Base-by-base conservation (phyloP, 2,113 vertebrate species). In the Elephantulus edwardii region DNA sequence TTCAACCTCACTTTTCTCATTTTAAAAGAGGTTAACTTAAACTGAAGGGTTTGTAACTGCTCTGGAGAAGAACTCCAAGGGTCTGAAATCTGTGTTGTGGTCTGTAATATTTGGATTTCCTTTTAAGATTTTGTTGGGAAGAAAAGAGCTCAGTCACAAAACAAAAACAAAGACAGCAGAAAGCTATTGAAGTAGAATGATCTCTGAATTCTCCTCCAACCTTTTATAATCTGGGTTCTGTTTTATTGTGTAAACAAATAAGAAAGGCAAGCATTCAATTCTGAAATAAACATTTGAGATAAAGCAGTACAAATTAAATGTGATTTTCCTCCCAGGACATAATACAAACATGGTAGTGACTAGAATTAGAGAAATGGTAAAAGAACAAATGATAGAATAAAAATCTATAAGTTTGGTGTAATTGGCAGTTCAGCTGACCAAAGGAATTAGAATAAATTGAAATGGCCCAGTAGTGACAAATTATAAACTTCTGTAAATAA, bases 381-480 rank as follows among this genome's bases (percentile, higher is more conserved):
- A n/a, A n/a, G n/a, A n/a, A n/a, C n/a, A 89, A 83, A 83, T 88
- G 14, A 48, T 83, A 13, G 56, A 70, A 77, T 90, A 72, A 86
- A 66, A 72, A 74, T 74, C 38, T 82, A 0, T 88, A n/a, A 64
- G 50, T 84, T 87, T 76, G 74, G 8, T 42, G 5, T 76, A 56
- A 83, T 82, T 90, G 75, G 46, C 56, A 93, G 33, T 16, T 83
- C 17, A 94, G 8, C 6, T 85, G 38, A 54, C 72, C 64, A 9
- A 92, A 91, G 44, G 46, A 40, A 83, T 79, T 70, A 64, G 28
- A 92, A 16, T 8, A 71, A 80, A 68, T 86, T 90, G 80, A 90
- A 91, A 71, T 91, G 74, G 82, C 1, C 48, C 1, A 70, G 10
- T 44, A 68, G 38, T 50, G 85, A 28, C 40, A 77, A 82, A 62